Conservation (phyloP, 2,113 vertebrate species). For the Neomonachus schauinslandi region DNA sequence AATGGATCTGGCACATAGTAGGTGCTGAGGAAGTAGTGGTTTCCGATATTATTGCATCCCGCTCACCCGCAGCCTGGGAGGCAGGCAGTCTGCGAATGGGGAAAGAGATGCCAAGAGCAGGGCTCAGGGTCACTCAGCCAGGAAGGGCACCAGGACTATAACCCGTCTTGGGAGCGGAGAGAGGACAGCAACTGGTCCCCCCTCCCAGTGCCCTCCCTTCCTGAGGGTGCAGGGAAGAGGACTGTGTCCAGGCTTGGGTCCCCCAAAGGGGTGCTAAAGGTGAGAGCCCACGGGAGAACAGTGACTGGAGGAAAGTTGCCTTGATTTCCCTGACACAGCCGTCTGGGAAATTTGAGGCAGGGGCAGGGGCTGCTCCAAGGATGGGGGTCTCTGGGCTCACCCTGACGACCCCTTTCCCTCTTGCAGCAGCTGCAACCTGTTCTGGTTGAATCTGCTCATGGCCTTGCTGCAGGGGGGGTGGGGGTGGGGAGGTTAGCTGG, state of each 20-base stretch:
- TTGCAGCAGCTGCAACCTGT: neutral
- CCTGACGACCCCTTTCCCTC: neutral
- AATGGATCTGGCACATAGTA: neutral
- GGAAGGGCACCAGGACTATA: neutral
- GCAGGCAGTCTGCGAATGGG: neutral
- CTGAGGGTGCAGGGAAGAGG: too few species aligned
- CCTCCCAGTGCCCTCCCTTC: rapidly evolving
- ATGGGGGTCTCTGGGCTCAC: neutral
- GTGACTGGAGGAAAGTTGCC: neutral
- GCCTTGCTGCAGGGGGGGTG: neutral
- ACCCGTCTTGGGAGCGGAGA: neutral
- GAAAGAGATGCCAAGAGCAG: neutral
- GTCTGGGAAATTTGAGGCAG: neutral
- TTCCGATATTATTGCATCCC: rapidly evolving
- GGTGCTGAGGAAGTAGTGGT: neutral
- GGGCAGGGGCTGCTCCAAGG: neutral
- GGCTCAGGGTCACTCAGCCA: neutral
- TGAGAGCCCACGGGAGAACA: neutral
- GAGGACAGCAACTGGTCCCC: neutral
- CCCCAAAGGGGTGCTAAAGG: neutral
- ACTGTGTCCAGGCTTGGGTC: neutral
- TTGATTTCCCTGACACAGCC: neutral
- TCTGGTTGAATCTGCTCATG: neutral
- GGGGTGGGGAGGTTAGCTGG: too few species aligned
- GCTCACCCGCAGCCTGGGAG: neutral